Evolutionary conservation across 1,140 invertebrate species (phyloP).

Genomic region (Eciton burchellii): DNA sequence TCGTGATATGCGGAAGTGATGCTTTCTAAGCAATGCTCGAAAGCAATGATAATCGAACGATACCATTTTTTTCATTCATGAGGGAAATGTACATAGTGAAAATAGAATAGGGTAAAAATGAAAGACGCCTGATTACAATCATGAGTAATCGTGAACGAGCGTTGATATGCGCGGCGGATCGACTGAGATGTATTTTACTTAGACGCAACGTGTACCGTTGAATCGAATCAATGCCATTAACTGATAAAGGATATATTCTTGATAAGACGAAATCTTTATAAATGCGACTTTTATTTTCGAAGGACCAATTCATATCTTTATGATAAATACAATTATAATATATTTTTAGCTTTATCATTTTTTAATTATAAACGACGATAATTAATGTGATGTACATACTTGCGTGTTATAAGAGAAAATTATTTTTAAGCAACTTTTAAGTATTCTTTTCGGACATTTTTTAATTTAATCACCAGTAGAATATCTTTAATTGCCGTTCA

Average conservation of each 20-base stretch:
- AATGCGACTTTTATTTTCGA: constrained; percentile 1
- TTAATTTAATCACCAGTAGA: background rate
- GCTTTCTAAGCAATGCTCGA: background rate
- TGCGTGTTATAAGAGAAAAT: constrained; percentile 18
- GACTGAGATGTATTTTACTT: constrained; percentile 15
- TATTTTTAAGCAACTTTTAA: constrained; percentile 56
- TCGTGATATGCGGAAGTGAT: constrained; percentile 74
- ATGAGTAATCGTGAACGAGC: background rate
- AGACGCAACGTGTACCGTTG: background rate
- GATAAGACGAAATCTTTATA: constrained; percentile 6
- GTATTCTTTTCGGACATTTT: background rate
- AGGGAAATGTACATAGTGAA: background rate
- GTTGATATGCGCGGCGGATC: background rate
- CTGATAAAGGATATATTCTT: constrained; percentile 2
- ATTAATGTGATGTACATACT: constrained; percentile 58
- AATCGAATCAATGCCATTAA: background rate
- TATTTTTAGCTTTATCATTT: constrained; percentile 47
- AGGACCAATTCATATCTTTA: constrained; percentile 47
- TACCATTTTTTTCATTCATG: background rate
- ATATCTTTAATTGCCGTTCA: constrained; percentile 29
- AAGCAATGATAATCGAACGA: constrained; percentile 1
- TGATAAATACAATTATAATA: constrained; percentile 35
- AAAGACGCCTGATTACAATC: background rate
- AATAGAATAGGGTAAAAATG: constrained; percentile 16
- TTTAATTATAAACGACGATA: constrained; percentile 33